These are phyloP conservation scores for Epinephelus fuscoguttatus DNA, from an alignment of 2,113 vertebrate genomes.

Conservation along the genomic window DNA sequence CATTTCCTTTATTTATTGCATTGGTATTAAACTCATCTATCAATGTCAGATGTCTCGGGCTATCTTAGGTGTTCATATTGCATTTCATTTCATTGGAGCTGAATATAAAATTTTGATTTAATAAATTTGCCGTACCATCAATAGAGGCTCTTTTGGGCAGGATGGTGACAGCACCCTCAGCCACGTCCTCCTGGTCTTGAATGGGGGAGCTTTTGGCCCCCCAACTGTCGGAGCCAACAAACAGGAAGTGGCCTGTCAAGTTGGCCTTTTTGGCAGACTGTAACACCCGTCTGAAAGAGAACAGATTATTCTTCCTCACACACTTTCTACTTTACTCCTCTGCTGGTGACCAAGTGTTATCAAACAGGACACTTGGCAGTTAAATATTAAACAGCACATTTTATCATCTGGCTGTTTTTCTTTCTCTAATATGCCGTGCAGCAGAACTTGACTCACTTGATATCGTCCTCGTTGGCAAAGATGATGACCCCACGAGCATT, in stretches of 20 bases:
- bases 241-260: constrained; percentile 88
- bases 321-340: background rate
- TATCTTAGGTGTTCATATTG: background rate
- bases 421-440: background rate
- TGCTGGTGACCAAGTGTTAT: background rate
- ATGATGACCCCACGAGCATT: constrained; percentile 94
- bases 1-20: constrained; percentile 32
- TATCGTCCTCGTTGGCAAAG: constrained; percentile 97
- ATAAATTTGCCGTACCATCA: constrained; percentile 80
- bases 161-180: constrained; percentile 84
- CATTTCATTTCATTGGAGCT: background rate
- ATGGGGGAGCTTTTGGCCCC: constrained; percentile 84
- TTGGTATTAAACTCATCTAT: constrained; percentile 53
- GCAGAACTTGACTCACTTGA: constrained; percentile 86
- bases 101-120: constrained; percentile 23
- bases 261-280: constrained; percentile 88
- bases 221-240: constrained; percentile 86
- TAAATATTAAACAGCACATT: background rate
- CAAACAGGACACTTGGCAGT: background rate
- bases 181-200: constrained; percentile 83
- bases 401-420: background rate
- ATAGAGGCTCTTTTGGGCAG: constrained; percentile 85
- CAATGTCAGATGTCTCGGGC: constrained; percentile 13
- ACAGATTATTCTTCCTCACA: background rate
- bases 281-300: constrained; percentile 85